These are phyloP conservation scores for Calameuta filiformis DNA, from an alignment of 2,888 invertebrate genomes.

Conservation along the genomic window DNA sequence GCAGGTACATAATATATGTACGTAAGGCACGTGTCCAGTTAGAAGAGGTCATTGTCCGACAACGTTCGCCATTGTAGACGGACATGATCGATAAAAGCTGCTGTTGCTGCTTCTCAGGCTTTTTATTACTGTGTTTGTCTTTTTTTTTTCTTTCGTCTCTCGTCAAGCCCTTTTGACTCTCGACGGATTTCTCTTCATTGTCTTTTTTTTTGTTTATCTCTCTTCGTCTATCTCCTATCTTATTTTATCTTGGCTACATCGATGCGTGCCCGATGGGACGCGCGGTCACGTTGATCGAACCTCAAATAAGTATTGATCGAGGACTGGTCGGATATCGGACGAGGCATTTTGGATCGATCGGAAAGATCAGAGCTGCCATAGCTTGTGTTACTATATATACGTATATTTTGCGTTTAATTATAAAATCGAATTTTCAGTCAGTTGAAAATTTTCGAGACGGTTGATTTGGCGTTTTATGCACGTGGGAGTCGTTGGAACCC, in stretches of 20 bases:
- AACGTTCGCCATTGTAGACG: constrained; percentile 4
- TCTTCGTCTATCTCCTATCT: not conserved
- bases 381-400: not conserved
- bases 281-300: not conserved
- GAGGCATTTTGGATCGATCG: not conserved
- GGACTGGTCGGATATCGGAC: not conserved
- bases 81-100: constrained; percentile 1
- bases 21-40: not conserved
- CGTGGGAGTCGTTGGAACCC: not conserved
- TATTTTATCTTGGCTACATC: not conserved
- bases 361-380: not conserved
- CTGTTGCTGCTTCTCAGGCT: not conserved
- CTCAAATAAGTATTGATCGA: not conserved
- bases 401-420: not conserved
- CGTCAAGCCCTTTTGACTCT: not conserved
- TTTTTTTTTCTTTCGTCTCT: not conserved
- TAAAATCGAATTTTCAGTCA: not conserved
- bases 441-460: not conserved
- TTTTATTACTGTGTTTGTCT: not conserved
- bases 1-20: not conserved
- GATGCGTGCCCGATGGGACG: not conserved
- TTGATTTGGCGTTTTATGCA: not conserved
- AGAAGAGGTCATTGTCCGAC: constrained; percentile 1
- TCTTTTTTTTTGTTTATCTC: not conserved
- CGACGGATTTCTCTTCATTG: not conserved